phyloP scores from a whole-genome alignment of 2,888 invertebrate species.

The Drosophila trichaetosa region DNA sequence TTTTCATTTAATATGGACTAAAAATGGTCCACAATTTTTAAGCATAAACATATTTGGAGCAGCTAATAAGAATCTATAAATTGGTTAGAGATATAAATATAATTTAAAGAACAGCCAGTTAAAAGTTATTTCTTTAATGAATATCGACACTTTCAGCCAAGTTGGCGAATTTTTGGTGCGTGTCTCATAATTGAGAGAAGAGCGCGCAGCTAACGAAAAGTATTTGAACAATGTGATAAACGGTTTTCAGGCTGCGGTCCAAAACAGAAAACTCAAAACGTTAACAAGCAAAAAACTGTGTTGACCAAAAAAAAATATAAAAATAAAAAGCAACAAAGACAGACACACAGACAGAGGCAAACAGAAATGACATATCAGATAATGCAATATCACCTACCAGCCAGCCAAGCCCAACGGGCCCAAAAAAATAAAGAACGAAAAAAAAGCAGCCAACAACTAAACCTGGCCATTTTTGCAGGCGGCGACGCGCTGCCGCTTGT shows the following conservation, averaged over 20 bases:
- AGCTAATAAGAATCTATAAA: not conserved
- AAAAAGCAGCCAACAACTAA: constrained; percentile 13
- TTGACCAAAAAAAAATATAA: constrained; percentile 25
- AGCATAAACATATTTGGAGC: too few relatives aligned
- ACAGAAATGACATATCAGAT: constrained; percentile 84
- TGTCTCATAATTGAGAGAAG: constrained; percentile 67
- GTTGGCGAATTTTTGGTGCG: constrained; percentile 49
- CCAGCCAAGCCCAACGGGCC: constrained; percentile 30
- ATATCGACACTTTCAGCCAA: constrained; percentile 14
- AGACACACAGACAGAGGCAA: constrained; percentile 75
- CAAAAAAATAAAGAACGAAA: constrained; percentile 19
- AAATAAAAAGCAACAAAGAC: constrained; percentile 40
- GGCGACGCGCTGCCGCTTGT: constrained; percentile 60
- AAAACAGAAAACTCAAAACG: constrained; percentile 47
- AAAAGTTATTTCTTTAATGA: not conserved
- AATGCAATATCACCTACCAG: constrained; percentile 83
- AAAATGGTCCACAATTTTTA: too few relatives aligned
- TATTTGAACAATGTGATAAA: constrained; percentile 67
- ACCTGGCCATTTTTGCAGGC: constrained; percentile 8
- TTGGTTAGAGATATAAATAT: not conserved
- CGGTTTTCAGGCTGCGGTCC: constrained; percentile 52
- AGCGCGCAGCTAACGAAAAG: constrained; percentile 52
- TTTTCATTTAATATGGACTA: too few relatives aligned
- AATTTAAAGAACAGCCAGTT: not conserved
- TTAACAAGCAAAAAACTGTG: constrained; percentile 75